phyloP scores from a whole-genome alignment of 2,113 vertebrate genomes.

The Lepisosteus oculatus region DNA sequence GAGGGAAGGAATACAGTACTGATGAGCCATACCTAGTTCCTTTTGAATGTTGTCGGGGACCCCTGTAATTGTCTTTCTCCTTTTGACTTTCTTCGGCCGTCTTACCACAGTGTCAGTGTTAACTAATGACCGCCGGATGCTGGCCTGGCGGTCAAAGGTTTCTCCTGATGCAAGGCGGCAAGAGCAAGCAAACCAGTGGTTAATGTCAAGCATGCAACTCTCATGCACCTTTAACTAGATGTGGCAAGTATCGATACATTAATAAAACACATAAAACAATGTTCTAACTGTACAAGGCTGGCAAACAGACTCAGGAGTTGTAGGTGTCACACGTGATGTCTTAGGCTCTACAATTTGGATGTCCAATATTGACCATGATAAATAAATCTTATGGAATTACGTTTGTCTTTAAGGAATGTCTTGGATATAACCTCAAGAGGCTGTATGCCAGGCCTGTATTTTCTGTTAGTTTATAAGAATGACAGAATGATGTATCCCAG shows the following conservation, averaged over 20 bases:
- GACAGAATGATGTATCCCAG: not conserved
- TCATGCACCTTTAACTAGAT: constrained; percentile 52
- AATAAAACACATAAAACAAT: constrained; percentile 10
- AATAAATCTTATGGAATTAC: too few species aligned
- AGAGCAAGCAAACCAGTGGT: constrained; percentile 87
- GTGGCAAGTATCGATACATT: constrained; percentile 8
- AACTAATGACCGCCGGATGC: constrained; percentile 95
- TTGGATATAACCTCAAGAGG: too few species aligned
- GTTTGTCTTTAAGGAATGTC: too few species aligned
- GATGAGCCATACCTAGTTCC: constrained; percentile 96
- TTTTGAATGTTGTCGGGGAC: constrained; percentile 93
- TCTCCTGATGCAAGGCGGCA: constrained; percentile 87
- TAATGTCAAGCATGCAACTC: constrained; percentile 77
- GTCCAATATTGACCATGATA: too few species aligned
- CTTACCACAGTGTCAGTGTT: constrained; percentile 96
- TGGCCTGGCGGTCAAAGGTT: constrained; percentile 98
- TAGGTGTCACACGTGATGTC: too few species aligned
- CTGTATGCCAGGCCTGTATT: too few species aligned
- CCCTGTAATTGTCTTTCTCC: constrained; percentile 99
- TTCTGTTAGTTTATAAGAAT: not conserved
- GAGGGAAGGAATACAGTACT: constrained; percentile 67
- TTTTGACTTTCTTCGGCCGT: constrained; percentile 98
- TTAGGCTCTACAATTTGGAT: too few species aligned
- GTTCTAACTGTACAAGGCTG: not conserved
- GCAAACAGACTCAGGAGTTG: constrained; percentile 10